phyloP scores from a whole-genome alignment of 2,888 invertebrate genomes.

The Lomographa bimaculata region DNA sequence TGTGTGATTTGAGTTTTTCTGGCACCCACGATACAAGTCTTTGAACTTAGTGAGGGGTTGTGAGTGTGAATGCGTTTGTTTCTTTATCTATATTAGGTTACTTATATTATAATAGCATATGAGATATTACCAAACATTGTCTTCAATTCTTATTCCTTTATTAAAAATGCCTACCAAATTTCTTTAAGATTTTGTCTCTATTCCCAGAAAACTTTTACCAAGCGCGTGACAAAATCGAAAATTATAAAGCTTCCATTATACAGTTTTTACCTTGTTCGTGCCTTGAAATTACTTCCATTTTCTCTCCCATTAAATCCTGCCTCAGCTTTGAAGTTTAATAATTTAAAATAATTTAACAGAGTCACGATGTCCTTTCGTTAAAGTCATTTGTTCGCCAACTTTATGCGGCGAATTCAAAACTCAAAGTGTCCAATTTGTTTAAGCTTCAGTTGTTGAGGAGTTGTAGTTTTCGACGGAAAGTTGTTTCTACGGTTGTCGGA shows the following conservation, averaged over 20 bases:
- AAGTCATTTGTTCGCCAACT: conserved; percentile 26
- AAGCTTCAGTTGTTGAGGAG: conserved; percentile 8
- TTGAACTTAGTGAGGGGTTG: no score
- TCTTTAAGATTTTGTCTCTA: no score
- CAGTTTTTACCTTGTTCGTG: conserved; percentile 1
- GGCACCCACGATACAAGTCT: no score
- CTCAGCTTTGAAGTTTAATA: conserved; percentile 11
- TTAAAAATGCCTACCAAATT: no score
- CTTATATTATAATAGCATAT: no score
- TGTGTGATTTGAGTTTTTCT: no score
- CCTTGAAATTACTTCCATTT: conserved; percentile 9
- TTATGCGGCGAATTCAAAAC: conserved; percentile 18
- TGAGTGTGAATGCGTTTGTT: no score
- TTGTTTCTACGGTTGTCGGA: no score
- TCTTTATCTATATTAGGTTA: no score
- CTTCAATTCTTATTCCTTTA: no score
- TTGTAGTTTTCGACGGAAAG: conserved; percentile 5
- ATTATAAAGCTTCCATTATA: conserved; percentile 8
- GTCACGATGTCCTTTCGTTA: conserved; percentile 16
- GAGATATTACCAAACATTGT: no score
- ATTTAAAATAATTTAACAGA: conserved; percentile 13
- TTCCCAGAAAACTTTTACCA: neutral
- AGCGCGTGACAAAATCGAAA: conserved; percentile 6
- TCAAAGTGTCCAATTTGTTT: conserved; percentile 21
- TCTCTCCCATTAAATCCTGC: conserved; percentile 7